Percentiles rank a stretch among this genome's conserved stretches.
phyloP scores from a whole-genome alignment of 2,113 vertebrate species.

The Catagonus wagneri region DNA sequence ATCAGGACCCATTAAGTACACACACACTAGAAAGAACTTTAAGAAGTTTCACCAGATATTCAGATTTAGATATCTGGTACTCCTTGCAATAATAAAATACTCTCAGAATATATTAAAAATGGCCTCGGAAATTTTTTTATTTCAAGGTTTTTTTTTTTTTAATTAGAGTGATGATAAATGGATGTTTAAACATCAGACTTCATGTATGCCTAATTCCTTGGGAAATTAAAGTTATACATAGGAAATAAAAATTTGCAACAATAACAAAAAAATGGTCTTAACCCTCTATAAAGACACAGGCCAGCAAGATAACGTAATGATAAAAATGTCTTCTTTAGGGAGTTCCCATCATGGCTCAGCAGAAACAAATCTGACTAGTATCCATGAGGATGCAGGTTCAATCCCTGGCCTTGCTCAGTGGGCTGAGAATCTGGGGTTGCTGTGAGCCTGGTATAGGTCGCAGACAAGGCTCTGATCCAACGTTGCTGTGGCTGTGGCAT shows the following conservation, averaged over 20 bases:
- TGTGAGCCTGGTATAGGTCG: too few relatives aligned
- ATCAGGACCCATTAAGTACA: background rate
- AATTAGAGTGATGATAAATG: constrained; percentile 20
- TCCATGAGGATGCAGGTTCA: too few relatives aligned
- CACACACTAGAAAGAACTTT: background rate
- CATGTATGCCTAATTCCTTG: background rate
- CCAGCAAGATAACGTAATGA: background rate
- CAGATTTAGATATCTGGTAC: background rate
- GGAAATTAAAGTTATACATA: background rate
- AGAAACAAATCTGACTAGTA: too few relatives aligned
- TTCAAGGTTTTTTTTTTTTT: background rate
- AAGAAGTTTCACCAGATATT: background rate
- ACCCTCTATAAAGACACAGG: background rate
- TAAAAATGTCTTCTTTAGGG: background rate
- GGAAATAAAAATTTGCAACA: constrained; percentile 11
- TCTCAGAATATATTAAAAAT: constrained; percentile 14
- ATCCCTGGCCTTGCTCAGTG: too few relatives aligned
- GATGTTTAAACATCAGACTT: background rate
- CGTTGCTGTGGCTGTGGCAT: too few relatives aligned
- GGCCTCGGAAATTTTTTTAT: background rate
- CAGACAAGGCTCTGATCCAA: too few relatives aligned
- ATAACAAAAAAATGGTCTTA: background rate
- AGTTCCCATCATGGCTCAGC: too few relatives aligned
- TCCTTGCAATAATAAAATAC: background rate
- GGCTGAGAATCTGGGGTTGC: too few relatives aligned